phyloP scores from a whole-genome alignment of 2,797 vertebrate genomes.

The Falco naumanni region DNA sequence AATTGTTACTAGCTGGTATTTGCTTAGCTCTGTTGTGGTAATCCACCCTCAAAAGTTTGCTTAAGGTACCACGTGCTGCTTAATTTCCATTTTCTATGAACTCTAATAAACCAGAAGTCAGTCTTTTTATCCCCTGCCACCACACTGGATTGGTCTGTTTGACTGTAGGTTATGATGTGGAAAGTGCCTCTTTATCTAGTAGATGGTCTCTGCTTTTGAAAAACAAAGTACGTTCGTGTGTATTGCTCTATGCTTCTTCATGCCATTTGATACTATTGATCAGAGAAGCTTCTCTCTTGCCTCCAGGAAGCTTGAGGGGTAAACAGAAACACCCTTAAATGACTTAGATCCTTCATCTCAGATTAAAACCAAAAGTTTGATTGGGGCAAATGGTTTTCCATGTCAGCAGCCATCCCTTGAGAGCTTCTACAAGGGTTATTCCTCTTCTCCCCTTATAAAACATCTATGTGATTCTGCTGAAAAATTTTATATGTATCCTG shows the following conservation, averaged over 20 bases:
- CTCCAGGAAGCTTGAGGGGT: conserved; percentile 66
- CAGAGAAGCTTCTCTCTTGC: conserved; percentile 48
- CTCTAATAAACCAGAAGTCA: background rate
- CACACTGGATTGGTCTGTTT: background rate
- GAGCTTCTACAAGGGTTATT: conserved; percentile 5
- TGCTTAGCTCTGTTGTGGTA: background rate
- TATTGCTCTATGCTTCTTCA: conserved; percentile 1
- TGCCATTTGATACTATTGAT: conserved; percentile 64
- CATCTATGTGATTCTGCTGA: background rate
- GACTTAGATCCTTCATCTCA: conserved; percentile 63
- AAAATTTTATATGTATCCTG: background rate
- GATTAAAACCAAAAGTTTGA: conserved; percentile 61
- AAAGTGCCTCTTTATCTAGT: background rate
- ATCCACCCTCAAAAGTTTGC: background rate
- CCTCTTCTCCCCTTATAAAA: background rate
- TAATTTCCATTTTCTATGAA: background rate
- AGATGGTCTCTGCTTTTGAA: background rate
- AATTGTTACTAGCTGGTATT: background rate
- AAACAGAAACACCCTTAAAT: conserved; percentile 68
- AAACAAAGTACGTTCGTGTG: background rate
- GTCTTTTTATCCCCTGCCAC: background rate
- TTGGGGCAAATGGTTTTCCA: conserved; percentile 61
- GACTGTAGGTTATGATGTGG: background rate
- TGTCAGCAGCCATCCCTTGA: conserved; percentile 48
- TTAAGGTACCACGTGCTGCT: background rate